Evolutionary conservation across 2,797 vertebrate genomes (phyloP).

Genomic region (Diceros bicornis): DNA sequence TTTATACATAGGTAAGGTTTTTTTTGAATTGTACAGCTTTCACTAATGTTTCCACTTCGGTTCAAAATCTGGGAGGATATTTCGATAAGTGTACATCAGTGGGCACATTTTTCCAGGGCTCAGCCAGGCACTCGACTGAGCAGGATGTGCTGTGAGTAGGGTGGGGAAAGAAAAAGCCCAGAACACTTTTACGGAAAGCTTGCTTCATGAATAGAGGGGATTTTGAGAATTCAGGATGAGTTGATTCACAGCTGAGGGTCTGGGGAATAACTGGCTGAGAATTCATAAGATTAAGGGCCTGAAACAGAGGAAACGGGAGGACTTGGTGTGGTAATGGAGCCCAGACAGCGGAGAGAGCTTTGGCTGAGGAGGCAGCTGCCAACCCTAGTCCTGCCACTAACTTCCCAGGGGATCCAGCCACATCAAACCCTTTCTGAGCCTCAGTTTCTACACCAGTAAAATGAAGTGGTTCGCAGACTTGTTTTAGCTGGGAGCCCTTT

Average conservation of each 20-base stretch:
- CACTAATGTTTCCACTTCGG: not conserved
- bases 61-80: not conserved
- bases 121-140: not conserved
- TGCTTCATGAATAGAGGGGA: not conserved
- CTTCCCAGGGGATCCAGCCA: accelerated
- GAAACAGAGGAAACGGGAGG: not conserved
- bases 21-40: not conserved
- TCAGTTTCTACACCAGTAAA: not conserved
- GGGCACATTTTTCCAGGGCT: not conserved
- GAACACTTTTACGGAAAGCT: not conserved
- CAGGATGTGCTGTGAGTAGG: not conserved
- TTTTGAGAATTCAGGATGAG: not conserved
- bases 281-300: not conserved
- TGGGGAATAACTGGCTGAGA: not conserved
- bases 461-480: not conserved
- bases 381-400: not conserved
- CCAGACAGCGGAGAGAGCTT: not conserved
- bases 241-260: not conserved
- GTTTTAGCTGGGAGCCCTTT: not conserved
- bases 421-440: not conserved
- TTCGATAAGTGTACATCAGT: not conserved
- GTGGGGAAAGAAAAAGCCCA: not conserved
- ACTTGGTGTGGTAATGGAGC: not conserved
- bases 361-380: not conserved
- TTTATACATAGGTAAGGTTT: not conserved